Evolutionary conservation across 2,888 invertebrate species (phyloP).

Genomic region (Polydrusus pterygomalis): DNA sequence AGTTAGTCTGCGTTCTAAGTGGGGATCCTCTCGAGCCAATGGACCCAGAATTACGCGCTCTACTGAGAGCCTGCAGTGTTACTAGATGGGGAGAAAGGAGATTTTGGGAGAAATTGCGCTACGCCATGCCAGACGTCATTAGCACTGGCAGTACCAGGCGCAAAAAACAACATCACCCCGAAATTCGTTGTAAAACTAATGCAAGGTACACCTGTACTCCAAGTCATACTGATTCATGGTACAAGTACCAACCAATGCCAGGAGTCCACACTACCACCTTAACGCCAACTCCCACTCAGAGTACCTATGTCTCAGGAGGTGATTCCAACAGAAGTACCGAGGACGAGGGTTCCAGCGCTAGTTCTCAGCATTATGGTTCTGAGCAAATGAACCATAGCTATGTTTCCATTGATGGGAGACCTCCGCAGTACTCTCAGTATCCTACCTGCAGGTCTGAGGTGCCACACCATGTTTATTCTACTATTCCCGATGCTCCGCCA

Average conservation of each 20-base stretch:
- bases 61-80: conserved; percentile 82
- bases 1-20: conserved; percentile 77
- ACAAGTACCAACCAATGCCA: conserved; percentile 79
- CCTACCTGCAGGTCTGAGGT: conserved; percentile 63
- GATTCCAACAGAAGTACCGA: conserved; percentile 73
- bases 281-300: conserved; percentile 78
- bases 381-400: conserved; percentile 81
- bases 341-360: conserved; percentile 74
- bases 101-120: conserved; percentile 90
- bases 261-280: conserved; percentile 73
- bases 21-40: conserved; percentile 83
- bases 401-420: conserved; percentile 78
- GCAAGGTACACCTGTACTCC: conserved; percentile 83
- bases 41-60: conserved; percentile 84
- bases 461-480: conserved; percentile 71
- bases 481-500: conserved; percentile 70
- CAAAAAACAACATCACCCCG: conserved; percentile 70
- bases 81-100: conserved; percentile 85
- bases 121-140: conserved; percentile 85
- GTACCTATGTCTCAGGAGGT: conserved; percentile 77
- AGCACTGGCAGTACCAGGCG: conserved; percentile 74
- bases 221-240: conserved; percentile 82
- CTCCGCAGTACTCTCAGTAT: conserved; percentile 69
- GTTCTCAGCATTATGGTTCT: conserved; percentile 79
- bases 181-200: conserved; percentile 76